Percentiles rank a stretch among this genome's conserved stretches.
These are phyloP conservation scores for Ditylenchus dipsaci DNA, from an alignment of 1,140 invertebrate species.

Conservation along the genomic window DNA sequence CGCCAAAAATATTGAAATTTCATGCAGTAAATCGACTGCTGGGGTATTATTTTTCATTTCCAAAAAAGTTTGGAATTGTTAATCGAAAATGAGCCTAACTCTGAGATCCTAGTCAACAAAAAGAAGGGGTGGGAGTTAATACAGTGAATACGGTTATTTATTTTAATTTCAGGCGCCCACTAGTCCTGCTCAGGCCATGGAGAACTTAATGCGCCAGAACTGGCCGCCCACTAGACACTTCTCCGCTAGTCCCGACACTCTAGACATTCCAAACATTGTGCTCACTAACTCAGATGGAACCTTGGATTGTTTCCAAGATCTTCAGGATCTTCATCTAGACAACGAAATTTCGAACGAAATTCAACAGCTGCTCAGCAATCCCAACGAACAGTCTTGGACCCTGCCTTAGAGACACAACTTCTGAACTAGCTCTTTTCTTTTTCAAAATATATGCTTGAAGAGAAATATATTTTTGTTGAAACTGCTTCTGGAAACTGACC, in stretches of 20 bases:
- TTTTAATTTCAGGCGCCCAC: constrained; percentile 40
- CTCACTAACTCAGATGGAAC: constrained; percentile 38
- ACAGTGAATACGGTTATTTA: no score
- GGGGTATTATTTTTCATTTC: no score
- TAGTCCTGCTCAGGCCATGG: constrained; percentile 16
- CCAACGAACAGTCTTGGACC: constrained; percentile 35
- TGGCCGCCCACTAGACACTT: constrained; percentile 42
- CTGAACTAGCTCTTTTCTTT: constrained; percentile 31
- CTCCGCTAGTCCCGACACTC: constrained; percentile 42
- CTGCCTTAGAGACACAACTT: constrained; percentile 35
- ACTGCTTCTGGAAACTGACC: neutral
- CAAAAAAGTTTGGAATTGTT: no score
- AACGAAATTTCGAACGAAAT: constrained; percentile 43
- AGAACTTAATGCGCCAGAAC: constrained; percentile 19
- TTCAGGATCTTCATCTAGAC: constrained; percentile 32
- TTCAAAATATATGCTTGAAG: neutral
- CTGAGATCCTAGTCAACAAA: no score
- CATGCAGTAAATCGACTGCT: no score
- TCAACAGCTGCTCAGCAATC: constrained; percentile 31
- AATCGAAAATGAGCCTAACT: no score
- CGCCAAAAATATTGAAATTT: no score
- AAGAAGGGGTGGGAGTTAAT: no score
- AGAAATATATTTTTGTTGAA: neutral
- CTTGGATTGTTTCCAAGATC: constrained; percentile 39
- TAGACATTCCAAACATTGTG: constrained; percentile 46